Percentiles rank a stretch among this genome's conserved stretches.
These are phyloP conservation scores for Helobdella robusta DNA, from an alignment of 2,888 invertebrate genomes.

Conservation along the genomic window DNA sequence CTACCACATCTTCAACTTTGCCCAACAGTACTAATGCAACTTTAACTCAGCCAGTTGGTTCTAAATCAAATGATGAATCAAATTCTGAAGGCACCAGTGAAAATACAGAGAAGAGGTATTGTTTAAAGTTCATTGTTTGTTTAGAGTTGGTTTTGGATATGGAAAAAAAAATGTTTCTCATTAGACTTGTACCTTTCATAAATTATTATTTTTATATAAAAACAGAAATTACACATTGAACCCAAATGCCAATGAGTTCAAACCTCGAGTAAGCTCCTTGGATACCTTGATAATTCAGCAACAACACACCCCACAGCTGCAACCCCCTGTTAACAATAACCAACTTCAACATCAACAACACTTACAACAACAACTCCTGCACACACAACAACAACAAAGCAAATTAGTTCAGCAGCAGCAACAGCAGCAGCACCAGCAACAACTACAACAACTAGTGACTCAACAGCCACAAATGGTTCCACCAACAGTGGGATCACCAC, in stretches of 20 bases:
- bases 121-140: not conserved
- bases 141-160: not conserved
- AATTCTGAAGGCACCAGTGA: no score
- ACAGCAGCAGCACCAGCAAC: not conserved
- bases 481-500: conserved; percentile 5
- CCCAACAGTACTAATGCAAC: no score
- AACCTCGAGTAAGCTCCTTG: not conserved
- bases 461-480: no score
- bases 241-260: conserved; percentile 21
- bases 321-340: not conserved
- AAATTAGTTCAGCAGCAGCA: no score
- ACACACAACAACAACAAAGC: not conserved
- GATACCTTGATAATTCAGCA: not conserved
- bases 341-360: not conserved
- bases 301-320: not conserved
- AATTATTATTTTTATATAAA: no score
- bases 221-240: conserved; percentile 17
- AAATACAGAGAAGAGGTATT: no score
- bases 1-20: no score
- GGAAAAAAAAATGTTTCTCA: not conserved
- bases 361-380: not conserved
- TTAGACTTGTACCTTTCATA: not conserved
- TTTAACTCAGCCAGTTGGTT: no score
- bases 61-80: no score
- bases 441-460: no score